phyloP scores from a whole-genome alignment of 2,888 invertebrate genomes.

The Notodonta ziczac region DNA sequence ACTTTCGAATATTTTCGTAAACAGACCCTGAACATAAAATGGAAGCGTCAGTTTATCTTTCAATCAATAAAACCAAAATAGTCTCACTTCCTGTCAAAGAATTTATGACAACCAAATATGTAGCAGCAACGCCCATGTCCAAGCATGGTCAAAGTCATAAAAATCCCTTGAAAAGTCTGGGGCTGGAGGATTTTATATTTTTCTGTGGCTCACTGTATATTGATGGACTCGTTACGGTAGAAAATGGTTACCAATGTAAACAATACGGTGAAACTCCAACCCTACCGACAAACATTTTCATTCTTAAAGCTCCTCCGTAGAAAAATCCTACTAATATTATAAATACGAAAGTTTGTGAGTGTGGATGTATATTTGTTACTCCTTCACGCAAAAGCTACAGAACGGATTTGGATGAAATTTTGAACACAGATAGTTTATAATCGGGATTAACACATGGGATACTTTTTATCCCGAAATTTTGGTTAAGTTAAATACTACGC shows the following conservation, averaged over 20 bases:
- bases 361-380: no score
- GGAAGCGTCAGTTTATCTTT: conserved; percentile 52
- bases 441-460: no score
- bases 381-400: no score
- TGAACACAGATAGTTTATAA: no score
- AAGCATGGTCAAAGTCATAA: conserved; percentile 42
- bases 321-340: no score
- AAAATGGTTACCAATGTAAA: conserved; percentile 4
- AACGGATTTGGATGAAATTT: no score
- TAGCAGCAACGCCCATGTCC: conserved; percentile 38
- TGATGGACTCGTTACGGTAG: conserved; percentile 1
- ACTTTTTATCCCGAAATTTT: no score
- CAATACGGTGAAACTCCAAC: conserved; percentile 1
- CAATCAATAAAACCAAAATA: conserved; percentile 72
- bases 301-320: not conserved
- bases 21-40: conserved; percentile 46
- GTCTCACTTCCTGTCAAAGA: conserved; percentile 52
- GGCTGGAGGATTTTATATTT: conserved; percentile 25
- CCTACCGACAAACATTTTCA: not conserved
- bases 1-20: conserved; percentile 42
- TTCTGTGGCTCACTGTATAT: conserved; percentile 20
- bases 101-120: conserved; percentile 50
- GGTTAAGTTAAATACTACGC: no score
- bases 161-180: conserved; percentile 24
- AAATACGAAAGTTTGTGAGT: no score